Evolutionary conservation across 2,888 invertebrate species (phyloP).

Genomic region (Hyalella azteca): DNA sequence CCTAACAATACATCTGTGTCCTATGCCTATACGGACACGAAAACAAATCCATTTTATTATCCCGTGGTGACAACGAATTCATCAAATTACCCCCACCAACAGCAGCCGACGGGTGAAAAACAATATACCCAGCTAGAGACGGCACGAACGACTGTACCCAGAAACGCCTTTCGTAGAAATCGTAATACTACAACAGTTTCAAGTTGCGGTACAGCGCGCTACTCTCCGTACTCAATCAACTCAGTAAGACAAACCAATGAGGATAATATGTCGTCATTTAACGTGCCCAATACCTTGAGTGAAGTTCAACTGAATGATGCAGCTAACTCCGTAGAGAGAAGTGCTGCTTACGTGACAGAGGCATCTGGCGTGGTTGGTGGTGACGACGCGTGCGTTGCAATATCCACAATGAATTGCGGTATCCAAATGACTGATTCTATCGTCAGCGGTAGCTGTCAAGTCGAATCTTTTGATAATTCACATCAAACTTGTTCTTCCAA

Average conservation of each 20-base stretch:
- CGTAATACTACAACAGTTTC: neutral
- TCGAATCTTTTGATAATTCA: neutral
- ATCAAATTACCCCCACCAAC: neutral
- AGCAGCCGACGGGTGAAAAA: neutral
- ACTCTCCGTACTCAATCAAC: neutral
- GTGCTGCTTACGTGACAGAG: neutral
- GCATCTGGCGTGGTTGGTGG: neutral
- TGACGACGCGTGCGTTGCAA: neutral
- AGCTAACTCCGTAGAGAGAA: neutral
- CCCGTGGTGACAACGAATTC: neutral
- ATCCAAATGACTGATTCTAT: neutral
- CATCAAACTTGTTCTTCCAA: neutral
- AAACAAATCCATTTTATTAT: neutral
- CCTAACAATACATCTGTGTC: neutral
- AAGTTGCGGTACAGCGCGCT: neutral
- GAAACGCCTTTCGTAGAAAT: neutral
- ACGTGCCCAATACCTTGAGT: neutral
- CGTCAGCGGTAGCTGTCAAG: neutral
- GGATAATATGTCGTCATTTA: neutral
- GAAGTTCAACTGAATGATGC: neutral
- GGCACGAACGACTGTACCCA: neutral
- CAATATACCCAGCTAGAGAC: slow-evolving; percentile 18
- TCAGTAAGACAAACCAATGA: neutral
- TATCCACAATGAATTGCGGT: neutral
- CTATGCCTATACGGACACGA: neutral